These are phyloP conservation scores for Halcyon malimbica DNA, from an alignment of 2,113 vertebrate species.

Conservation along the genomic window DNA sequence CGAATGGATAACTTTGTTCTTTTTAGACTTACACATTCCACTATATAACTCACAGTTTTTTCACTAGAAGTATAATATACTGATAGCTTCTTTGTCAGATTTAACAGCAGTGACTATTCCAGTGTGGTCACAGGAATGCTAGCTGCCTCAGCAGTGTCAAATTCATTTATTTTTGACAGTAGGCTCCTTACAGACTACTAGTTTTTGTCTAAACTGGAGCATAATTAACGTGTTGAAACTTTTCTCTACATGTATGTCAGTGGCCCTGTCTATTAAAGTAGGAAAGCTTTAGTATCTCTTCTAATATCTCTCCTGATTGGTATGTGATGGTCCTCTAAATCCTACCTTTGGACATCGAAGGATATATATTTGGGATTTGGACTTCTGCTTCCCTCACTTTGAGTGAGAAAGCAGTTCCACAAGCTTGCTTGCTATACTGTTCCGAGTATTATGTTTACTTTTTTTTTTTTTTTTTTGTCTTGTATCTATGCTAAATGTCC, in stretches of 20 bases:
- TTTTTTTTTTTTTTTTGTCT: too few species aligned
- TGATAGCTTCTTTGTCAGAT: background rate
- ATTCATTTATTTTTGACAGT: background rate
- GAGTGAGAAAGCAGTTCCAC: background rate
- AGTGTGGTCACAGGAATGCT: background rate
- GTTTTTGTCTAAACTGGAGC: background rate
- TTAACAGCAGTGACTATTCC: background rate
- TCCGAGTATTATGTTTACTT: background rate
- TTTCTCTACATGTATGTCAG: background rate
- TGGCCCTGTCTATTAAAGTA: background rate
- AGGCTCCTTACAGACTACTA: background rate
- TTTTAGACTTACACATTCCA: background rate
- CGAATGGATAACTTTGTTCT: background rate
- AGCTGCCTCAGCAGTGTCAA: background rate
- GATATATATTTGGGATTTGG: background rate
- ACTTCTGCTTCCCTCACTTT: background rate
- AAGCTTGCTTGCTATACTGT: background rate
- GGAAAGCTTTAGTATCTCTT: background rate
- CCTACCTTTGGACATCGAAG: background rate
- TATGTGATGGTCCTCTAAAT: background rate
- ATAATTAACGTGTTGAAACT: background rate
- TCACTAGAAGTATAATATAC: background rate
- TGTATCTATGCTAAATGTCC: background rate
- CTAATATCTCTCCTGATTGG: background rate
- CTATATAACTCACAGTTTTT: background rate